Evolutionary conservation across 2,113 vertebrate genomes (phyloP).

Genomic region (Puntigrus tetrazona): DNA sequence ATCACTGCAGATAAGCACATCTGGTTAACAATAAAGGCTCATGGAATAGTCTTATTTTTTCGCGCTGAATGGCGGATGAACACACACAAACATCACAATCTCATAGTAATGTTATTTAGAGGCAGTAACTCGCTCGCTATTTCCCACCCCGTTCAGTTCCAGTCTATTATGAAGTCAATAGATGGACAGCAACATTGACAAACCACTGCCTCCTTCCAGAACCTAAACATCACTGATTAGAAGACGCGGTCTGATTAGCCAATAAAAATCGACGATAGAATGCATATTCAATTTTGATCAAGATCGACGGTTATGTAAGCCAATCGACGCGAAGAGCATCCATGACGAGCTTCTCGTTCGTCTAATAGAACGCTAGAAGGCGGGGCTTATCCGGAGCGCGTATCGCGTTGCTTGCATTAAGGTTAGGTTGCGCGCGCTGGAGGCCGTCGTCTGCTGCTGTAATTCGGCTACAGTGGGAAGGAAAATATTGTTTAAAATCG

Average conservation of each 20-base stretch:
- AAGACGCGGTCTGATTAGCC: conserved; percentile 50
- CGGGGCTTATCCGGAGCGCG: conserved; percentile 52
- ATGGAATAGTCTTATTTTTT: conserved; percentile 36
- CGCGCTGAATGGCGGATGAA: conserved; percentile 57
- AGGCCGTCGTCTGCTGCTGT: conserved; percentile 74
- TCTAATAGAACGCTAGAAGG: conserved; percentile 63
- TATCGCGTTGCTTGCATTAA: conserved; percentile 55
- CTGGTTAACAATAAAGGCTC: background rate
- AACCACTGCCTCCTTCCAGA: conserved; percentile 37
- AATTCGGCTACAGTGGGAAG: conserved; percentile 55
- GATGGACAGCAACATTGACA: conserved; percentile 45
- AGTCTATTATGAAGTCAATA: conserved; percentile 37
- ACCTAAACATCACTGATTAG: conserved; percentile 20
- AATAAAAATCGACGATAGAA: conserved; percentile 51
- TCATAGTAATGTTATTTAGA: conserved; percentile 49
- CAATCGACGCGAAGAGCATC: conserved; percentile 50
- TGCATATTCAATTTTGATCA: conserved; percentile 39
- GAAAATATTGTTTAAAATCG: conserved; percentile 69
- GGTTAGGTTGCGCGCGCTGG: conserved; percentile 76
- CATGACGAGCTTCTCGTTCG: background rate
- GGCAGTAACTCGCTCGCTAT: conserved; percentile 44
- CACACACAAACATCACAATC: background rate
- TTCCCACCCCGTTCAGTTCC: conserved; percentile 36
- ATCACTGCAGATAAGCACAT: background rate
- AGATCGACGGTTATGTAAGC: conserved; percentile 50